A percentile compares a stretch with the other conserved stretches of the same genome.
phyloP scores from a whole-genome alignment of 2,113 vertebrate species.

The Heptranchias perlo region DNA sequence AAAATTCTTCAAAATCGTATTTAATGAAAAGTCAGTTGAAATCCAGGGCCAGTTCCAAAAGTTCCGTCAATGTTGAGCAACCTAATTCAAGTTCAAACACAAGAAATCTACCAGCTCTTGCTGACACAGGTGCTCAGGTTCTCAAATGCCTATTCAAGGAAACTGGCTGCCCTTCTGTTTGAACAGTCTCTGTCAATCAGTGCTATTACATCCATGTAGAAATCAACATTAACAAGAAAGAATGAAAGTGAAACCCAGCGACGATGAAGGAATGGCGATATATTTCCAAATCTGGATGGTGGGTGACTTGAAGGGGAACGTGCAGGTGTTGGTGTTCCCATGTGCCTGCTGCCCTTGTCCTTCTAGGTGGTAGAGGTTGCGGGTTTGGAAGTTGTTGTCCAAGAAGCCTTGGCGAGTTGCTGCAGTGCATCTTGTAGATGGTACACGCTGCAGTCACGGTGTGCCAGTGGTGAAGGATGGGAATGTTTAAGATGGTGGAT shows the following conservation, averaged over 20 bases:
- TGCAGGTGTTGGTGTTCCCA: no score
- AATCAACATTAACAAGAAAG: neutral
- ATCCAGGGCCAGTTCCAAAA: neutral
- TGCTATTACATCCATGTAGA: neutral
- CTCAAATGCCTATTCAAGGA: neutral
- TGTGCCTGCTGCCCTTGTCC: no score
- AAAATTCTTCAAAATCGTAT: neutral
- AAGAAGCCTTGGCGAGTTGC: no score
- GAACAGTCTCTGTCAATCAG: neutral
- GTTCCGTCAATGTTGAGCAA: neutral
- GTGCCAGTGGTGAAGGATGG: no score
- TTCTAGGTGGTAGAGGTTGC: no score
- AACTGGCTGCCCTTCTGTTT: neutral
- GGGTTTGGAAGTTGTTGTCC: no score
- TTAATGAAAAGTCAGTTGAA: constrained; percentile 7
- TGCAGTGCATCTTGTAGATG: no score
- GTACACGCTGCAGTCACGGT: no score
- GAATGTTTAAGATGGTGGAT: no score
- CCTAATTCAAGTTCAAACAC: neutral
- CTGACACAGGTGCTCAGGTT: neutral
- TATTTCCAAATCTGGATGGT: no score
- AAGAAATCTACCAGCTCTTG: neutral
- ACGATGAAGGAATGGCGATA: no score
- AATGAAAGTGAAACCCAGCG: neutral
- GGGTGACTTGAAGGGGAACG: no score